Conservation (phyloP, 2,113 vertebrate species). For the Toxostoma redivivum region DNA sequence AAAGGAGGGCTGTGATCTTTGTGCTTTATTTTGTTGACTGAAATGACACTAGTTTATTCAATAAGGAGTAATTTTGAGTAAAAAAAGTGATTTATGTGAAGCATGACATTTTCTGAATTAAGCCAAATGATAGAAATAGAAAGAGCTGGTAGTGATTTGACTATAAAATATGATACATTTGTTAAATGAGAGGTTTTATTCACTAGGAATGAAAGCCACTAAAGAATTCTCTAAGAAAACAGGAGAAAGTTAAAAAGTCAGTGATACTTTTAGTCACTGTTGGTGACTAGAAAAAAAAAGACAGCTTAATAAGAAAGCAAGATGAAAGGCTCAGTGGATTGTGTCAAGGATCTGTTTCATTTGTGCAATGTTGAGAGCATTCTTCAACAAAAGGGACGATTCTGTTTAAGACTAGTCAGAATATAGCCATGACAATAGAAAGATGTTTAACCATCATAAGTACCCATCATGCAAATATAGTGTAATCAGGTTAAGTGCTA, state of each 20-base stretch:
- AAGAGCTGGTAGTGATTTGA: constrained; percentile 19
- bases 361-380: neutral
- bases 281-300: neutral
- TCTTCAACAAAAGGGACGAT: neutral
- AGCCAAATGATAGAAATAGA: constrained; percentile 4
- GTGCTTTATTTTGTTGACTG: neutral
- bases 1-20: neutral
- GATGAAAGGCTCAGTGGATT: neutral
- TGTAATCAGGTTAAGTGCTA: neutral
- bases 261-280: neutral
- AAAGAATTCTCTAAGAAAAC: neutral
- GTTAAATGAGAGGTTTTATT: constrained; percentile 1
- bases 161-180: neutral
- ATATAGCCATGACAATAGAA: neutral
- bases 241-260: neutral
- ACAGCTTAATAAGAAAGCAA: neutral
- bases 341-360: neutral
- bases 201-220: neutral
- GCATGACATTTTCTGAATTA: constrained; percentile 11
- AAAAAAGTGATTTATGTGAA: constrained; percentile 11
- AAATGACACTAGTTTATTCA: neutral
- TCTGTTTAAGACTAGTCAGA: neutral
- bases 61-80: neutral
- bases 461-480: neutral
- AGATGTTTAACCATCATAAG: neutral